Percentiles rank a stretch among this genome's conserved stretches.
phyloP scores from a whole-genome alignment of 2,113 vertebrate species.

The Chaenogobius annularis region DNA sequence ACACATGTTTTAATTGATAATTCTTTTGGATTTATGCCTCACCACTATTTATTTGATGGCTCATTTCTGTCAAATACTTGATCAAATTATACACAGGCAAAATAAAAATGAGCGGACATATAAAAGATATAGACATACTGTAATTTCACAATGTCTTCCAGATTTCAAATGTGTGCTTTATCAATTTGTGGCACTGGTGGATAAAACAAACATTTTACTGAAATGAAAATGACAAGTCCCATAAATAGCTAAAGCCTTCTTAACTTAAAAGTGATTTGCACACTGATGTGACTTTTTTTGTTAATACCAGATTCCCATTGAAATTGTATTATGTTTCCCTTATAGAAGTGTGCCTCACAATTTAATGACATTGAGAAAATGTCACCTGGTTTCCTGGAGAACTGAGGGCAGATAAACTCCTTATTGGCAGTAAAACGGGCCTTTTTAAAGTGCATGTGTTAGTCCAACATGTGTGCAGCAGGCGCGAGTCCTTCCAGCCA shows the following conservation, averaged over 20 bases:
- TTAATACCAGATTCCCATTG: neutral
- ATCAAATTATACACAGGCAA: neutral
- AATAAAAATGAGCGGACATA: neutral
- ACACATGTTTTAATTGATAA: neutral
- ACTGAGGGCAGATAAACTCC: slow-evolving; percentile 61
- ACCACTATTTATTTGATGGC: neutral
- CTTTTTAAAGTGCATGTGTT: slow-evolving; percentile 57
- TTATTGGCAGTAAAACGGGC: slow-evolving; percentile 50
- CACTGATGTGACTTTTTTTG: too few species aligned
- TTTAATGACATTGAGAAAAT: neutral
- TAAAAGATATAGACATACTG: neutral
- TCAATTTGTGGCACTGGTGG: neutral
- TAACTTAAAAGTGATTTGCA: too few species aligned
- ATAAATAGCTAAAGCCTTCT: too few species aligned
- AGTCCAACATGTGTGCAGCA: slow-evolving; percentile 52
- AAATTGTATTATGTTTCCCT: neutral
- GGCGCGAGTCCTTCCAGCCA: slow-evolving; percentile 59
- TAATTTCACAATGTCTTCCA: neutral
- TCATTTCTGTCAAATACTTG: slow-evolving; percentile 5
- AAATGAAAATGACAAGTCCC: neutral
- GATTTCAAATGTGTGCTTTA: neutral
- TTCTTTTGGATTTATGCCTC: neutral
- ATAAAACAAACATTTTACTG: neutral
- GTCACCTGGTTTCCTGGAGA: slow-evolving; percentile 47
- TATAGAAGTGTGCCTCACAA: neutral